These are phyloP conservation scores for Sclerodermus sp. DNA, from an alignment of 2,888 invertebrate species.

Conservation along the genomic window DNA sequence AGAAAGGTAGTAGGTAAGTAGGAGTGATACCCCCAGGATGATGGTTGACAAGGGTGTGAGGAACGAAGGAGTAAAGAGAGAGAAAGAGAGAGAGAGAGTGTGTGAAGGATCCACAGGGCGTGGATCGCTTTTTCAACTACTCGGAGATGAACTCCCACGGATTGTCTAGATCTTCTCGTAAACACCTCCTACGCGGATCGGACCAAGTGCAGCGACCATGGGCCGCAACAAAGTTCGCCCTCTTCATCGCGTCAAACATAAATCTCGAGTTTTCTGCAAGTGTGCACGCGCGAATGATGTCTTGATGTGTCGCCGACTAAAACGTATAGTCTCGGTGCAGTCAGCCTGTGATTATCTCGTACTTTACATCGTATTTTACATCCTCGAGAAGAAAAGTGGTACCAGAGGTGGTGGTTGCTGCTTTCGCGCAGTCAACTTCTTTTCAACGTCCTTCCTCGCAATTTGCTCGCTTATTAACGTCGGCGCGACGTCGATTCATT, in stretches of 20 bases:
- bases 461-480: not conserved
- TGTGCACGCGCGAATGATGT: constrained; percentile 35
- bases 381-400: no score
- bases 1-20: no score
- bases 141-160: constrained; percentile 32
- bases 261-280: constrained; percentile 33
- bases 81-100: no score
- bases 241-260: constrained; percentile 31
- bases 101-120: no score
- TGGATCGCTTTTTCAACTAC: not conserved
- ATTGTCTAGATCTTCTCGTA: constrained; percentile 39
- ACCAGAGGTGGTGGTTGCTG: no score
- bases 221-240: constrained; percentile 19
- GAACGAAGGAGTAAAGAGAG: no score
- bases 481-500: not conserved
- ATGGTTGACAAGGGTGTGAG: not conserved
- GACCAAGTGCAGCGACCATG: not conserved
- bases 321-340: constrained; percentile 10
- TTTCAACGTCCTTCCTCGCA: constrained; percentile 9
- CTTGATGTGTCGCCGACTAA: constrained; percentile 40
- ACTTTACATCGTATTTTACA: constrained; percentile 10
- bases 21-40: no score
- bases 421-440: no score
- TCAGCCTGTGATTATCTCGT: constrained; percentile 32
- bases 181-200: constrained; percentile 39